Conservation (phyloP, 2,888 invertebrate genomes). For the Aquatica leii region DNA sequence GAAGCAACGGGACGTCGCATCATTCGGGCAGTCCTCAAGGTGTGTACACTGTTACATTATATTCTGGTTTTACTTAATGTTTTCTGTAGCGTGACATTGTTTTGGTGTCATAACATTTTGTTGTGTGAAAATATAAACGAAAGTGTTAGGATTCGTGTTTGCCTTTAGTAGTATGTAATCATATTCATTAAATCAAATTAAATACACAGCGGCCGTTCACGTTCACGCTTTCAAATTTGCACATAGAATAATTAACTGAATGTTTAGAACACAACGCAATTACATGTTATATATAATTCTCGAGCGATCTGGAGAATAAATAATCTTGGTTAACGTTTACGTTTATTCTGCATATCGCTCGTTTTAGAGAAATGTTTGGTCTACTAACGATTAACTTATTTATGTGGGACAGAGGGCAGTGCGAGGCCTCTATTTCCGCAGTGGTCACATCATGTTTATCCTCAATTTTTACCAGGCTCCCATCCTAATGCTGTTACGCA, state of each 20-base stretch:
- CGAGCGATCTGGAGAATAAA: constrained; percentile 8
- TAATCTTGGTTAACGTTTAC: background rate
- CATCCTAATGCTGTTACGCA: constrained; percentile 76
- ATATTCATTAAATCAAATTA: constrained; percentile 28
- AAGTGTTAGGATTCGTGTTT: constrained; percentile 3
- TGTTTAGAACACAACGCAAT: background rate
- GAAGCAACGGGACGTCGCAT: constrained; percentile 65
- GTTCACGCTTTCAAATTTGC: constrained; percentile 41
- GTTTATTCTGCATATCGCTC: constrained; percentile 5
- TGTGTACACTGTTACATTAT: constrained; percentile 48
- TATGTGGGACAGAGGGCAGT: constrained; percentile 60
- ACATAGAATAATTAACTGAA: constrained; percentile 16
- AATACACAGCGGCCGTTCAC: constrained; percentile 37
- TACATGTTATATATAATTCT: constrained; percentile 4
- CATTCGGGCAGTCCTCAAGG: constrained; percentile 69
- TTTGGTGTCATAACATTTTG: background rate
- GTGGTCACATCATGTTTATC: constrained; percentile 95
- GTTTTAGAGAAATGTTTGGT: constrained; percentile 4
- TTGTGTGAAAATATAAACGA: background rate
- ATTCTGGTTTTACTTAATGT: background rate
- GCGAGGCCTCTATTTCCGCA: constrained; percentile 90
- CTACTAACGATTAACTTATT: constrained; percentile 34
- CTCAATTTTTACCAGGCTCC: constrained; percentile 91
- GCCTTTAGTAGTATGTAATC: constrained; percentile 17
- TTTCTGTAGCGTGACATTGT: background rate